Evolutionary conservation across 2,888 invertebrate genomes (phyloP).

Genomic region (Fragum whitleyi): DNA sequence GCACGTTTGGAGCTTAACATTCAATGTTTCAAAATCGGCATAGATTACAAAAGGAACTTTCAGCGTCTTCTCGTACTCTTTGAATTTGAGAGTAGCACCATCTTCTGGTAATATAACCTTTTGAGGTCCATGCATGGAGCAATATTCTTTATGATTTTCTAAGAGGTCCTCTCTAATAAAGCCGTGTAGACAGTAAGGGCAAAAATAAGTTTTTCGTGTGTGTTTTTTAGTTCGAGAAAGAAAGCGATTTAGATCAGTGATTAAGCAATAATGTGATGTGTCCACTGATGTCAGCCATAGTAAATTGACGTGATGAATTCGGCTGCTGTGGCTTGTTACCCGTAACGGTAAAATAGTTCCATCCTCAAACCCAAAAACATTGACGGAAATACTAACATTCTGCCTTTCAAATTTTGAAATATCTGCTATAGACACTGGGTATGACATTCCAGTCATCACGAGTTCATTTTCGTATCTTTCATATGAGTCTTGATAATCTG

Average conservation of each 20-base stretch:
- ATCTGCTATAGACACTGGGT: slow-evolving; percentile 45
- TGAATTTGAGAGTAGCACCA: slow-evolving; percentile 32
- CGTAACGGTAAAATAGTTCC: slow-evolving; percentile 45
- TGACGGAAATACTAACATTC: slow-evolving; percentile 45
- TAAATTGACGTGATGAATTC: slow-evolving; percentile 51
- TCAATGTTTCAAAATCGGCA: slow-evolving; percentile 52
- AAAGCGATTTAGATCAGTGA: slow-evolving; percentile 55
- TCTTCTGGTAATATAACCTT: slow-evolving; percentile 31
- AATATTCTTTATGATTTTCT: slow-evolving; percentile 36
- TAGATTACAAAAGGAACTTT: slow-evolving; percentile 52
- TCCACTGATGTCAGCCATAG: slow-evolving; percentile 44
- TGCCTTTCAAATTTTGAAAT: slow-evolving; percentile 39
- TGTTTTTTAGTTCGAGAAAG: slow-evolving; percentile 41
- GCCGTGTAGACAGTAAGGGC: slow-evolving; percentile 43
- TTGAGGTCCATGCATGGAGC: slow-evolving; percentile 41
- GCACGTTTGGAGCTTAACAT: slow-evolving; percentile 42
- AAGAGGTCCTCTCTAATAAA: slow-evolving; percentile 28
- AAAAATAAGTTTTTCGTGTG: slow-evolving; percentile 25
- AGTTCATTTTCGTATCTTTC: slow-evolving; percentile 36
- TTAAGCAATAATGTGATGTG: slow-evolving; percentile 56
- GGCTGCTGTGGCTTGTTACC: slow-evolving; percentile 31
- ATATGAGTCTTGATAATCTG: slow-evolving; percentile 42
- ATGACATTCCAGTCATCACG: slow-evolving; percentile 45
- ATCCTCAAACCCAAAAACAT: slow-evolving; percentile 59
- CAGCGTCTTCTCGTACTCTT: slow-evolving; percentile 47